phyloP scores from a whole-genome alignment of 1,140 invertebrate species.

The Papilio aristodemus region DNA sequence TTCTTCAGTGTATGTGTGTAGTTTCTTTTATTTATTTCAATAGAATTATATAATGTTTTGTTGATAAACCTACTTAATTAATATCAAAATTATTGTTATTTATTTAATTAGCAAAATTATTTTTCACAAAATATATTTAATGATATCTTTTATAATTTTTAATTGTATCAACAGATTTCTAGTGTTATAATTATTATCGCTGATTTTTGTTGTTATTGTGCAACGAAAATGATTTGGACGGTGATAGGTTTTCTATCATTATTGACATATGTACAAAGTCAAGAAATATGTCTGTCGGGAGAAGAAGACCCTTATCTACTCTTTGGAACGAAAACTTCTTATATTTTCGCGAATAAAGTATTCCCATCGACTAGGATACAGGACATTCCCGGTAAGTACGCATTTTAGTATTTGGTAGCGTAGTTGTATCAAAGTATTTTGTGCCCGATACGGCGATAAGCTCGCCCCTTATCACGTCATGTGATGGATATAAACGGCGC shows the following conservation, averaged over 20 bases:
- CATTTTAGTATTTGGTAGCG: too few relatives aligned
- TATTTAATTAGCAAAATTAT: too few relatives aligned
- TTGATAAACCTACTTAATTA: background rate
- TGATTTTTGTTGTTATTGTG: background rate
- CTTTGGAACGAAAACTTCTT: constrained; percentile 85
- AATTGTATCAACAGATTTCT: too few relatives aligned
- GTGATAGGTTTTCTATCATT: constrained; percentile 43
- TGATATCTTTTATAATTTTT: too few relatives aligned
- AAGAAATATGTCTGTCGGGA: constrained; percentile 81
- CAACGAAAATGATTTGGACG: constrained; percentile 48
- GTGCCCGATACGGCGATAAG: too few relatives aligned
- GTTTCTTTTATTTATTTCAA: background rate
- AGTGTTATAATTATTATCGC: background rate
- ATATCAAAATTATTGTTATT: too few relatives aligned
- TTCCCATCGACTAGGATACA: constrained; percentile 72
- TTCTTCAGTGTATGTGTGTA: background rate
- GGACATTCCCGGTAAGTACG: constrained; percentile 80
- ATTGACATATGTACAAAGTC: constrained; percentile 44
- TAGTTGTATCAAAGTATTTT: too few relatives aligned
- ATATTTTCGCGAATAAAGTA: constrained; percentile 80
- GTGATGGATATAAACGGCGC: too few relatives aligned
- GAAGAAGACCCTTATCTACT: constrained; percentile 82
- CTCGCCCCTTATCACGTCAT: too few relatives aligned
- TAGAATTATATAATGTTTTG: background rate
- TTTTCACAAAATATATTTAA: too few relatives aligned